Percentiles rank a stretch among this genome's conserved stretches.
Evolutionary conservation across 1,140 invertebrate species (phyloP).

Genomic region (Danaus melanippus): DNA sequence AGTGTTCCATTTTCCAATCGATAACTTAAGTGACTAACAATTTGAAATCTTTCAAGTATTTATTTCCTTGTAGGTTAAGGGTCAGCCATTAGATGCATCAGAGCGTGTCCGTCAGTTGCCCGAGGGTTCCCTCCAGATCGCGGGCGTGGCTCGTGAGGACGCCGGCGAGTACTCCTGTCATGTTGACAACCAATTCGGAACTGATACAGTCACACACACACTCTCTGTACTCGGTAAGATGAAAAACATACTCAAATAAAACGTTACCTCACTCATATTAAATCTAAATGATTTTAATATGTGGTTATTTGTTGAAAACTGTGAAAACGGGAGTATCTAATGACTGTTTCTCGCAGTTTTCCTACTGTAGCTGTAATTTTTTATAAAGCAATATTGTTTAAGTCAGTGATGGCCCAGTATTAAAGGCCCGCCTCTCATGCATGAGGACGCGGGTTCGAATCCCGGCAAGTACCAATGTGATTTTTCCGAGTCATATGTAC

Average conservation of each 20-base stretch:
- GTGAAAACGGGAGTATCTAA: no score
- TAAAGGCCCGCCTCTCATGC: no score
- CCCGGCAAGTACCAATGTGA: no score
- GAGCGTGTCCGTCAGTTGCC: constrained; percentile 87
- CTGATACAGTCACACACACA: constrained; percentile 91
- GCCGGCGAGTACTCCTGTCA: constrained; percentile 93
- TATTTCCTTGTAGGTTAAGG: constrained; percentile 66
- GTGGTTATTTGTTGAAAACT: no score
- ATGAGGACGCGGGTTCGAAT: no score
- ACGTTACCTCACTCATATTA: background rate
- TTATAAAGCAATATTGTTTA: no score
- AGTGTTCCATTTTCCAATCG: no score
- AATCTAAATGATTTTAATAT: background rate
- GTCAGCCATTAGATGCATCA: constrained; percentile 76
- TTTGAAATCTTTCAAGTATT: background rate
- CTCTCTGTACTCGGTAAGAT: constrained; percentile 86
- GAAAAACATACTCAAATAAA: background rate
- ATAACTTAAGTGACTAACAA: no score
- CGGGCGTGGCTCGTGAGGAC: constrained; percentile 89
- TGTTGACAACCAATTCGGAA: constrained; percentile 93
- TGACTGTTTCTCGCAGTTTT: no score
- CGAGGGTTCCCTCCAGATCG: constrained; percentile 92
- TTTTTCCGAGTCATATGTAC: no score
- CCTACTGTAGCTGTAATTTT: no score
- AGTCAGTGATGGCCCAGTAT: no score